Evolutionary conservation across 2,797 vertebrate genomes (phyloP).

Genomic region (Pseudochaenichthys georgianus): DNA sequence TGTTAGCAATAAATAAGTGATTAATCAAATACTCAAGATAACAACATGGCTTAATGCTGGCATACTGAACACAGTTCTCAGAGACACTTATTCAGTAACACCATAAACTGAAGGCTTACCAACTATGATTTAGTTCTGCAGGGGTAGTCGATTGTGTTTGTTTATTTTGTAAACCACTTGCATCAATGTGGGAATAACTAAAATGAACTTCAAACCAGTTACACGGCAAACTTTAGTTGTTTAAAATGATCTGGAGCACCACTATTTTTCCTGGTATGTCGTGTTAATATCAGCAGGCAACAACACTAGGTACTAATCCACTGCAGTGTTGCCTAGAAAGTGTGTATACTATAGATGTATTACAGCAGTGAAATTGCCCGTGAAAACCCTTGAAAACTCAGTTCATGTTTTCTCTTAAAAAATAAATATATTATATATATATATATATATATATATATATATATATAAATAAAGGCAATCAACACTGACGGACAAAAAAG

Average conservation of each 20-base stretch:
- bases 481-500: too few species aligned
- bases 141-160: neutral
- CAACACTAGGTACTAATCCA: neutral
- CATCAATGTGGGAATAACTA: neutral
- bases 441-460: too few species aligned
- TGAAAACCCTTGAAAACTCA: too few species aligned
- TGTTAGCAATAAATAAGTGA: conserved; percentile 20
- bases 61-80: neutral
- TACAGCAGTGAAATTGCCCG: neutral
- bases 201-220: neutral
- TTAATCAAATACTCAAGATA: conserved; percentile 8
- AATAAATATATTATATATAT: too few species aligned
- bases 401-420: too few species aligned
- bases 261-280: neutral
- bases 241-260: too few species aligned
- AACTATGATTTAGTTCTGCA: neutral
- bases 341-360: neutral
- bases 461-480: too few species aligned
- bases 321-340: neutral
- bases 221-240: too few species aligned
- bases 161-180: neutral
- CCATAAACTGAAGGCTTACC: neutral
- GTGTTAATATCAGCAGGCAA: neutral
- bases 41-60: neutral
- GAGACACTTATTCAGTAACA: neutral